Percentiles rank a stretch among this genome's conserved stretches.
These are phyloP conservation scores for Lasioglossum marginatum DNA, from an alignment of 2,888 invertebrate genomes.

Conservation along the genomic window DNA sequence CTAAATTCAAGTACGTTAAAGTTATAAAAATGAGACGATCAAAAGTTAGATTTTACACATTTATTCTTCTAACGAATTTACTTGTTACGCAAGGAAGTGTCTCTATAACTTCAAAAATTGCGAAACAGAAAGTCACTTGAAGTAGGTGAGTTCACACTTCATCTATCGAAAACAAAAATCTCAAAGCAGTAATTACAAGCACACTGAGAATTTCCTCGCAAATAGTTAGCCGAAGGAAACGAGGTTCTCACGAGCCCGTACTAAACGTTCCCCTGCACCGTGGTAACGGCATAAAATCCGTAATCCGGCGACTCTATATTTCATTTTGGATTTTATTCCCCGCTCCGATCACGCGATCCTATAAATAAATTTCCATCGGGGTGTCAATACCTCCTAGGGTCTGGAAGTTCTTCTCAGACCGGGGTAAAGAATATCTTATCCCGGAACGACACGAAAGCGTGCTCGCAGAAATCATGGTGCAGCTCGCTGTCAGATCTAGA, in stretches of 20 bases:
- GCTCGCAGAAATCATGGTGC: slow-evolving; percentile 15
- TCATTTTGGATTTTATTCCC: background rate
- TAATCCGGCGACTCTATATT: background rate
- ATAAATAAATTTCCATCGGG: slow-evolving; percentile 8
- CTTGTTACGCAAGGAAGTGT: background rate
- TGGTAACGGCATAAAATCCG: background rate
- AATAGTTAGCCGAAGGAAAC: background rate
- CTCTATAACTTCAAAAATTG: background rate
- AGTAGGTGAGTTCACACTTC: too few species aligned
- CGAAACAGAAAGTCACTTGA: background rate
- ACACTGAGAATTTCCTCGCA: background rate
- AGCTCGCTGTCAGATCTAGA: slow-evolving; percentile 17
- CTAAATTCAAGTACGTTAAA: background rate
- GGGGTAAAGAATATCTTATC: background rate
- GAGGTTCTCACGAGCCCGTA: background rate
- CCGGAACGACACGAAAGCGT: slow-evolving; percentile 1
- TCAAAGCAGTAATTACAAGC: background rate
- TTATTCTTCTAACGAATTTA: background rate
- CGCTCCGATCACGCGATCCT: background rate
- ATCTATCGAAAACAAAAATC: background rate
- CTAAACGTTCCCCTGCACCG: background rate
- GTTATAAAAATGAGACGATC: background rate
- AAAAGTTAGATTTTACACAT: background rate
- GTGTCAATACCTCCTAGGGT: background rate
- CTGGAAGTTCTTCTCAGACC: background rate